Evolutionary conservation across 2,888 invertebrate species (phyloP), one percentile per base, ranked within the genome.

Genomic region (Drosophila mettleri): DNA sequence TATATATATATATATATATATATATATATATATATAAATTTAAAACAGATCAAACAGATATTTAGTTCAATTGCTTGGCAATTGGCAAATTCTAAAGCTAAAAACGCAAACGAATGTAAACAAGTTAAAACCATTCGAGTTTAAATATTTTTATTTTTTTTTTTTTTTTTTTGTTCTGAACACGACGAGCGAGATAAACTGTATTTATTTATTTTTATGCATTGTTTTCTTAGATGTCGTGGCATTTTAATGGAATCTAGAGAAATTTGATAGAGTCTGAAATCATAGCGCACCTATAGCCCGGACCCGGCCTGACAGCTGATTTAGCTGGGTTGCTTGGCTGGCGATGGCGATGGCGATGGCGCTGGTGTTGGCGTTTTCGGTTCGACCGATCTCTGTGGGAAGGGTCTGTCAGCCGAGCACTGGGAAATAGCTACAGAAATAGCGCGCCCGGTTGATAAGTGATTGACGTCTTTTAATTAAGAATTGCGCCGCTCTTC

Each of bases 391-490:
- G 77, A 64, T 67, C 69, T 58, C 68, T 61, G 63, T 60, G 66
- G 70, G 68, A 80, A 66, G 69, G 75, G 73, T 73, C 71, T 70
- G 74, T 75, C 74, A 68, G 60, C 4, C 58, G 57, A 43, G 61
- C 54, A 63, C 60, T 63, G 75, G 36, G 69, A 74, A 69, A 77
- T 72, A 69, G 69, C 55, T 72, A 84, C 80, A 54, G 68, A 86
- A 86, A 86, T 86, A 86, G 83, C 85, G 74, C 61, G 45, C 46
- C 52, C 67, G 87, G 82, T 87, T 86, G 85, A 86, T 86, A 87
- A 86, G 86, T 86, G 85, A 86, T 86, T 86, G 85, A 87, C 88
- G 85, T 86, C 85, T 86, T 87, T 86, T 86, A 86, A 86, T 86
- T 86, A 86, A 83, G 85, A 86, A 86, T 84, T 86, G 86, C 83